Evolutionary conservation across 2,888 invertebrate genomes (phyloP), one percentile per base, ranked within the genome.

Genomic region (Agrochola lychnidis): DNA sequence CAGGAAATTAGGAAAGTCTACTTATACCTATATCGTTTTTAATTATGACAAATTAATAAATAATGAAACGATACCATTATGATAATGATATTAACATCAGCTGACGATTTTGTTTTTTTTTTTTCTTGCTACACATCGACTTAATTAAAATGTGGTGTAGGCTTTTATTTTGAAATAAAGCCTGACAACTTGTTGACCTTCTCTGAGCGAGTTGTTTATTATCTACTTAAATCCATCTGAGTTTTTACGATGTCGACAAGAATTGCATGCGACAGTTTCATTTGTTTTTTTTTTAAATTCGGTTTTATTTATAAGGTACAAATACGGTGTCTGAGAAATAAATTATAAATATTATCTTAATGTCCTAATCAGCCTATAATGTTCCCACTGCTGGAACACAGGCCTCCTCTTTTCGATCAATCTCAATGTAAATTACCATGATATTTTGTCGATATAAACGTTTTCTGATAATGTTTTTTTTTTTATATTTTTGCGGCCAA

Each of bases 141-240:
- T 51, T 7, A 53, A 53, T 83, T 62, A 57, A 61, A 36, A 70
- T 68, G n/a, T 56, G 40, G 61, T 16, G 4, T 7, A n/a, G 40
- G 14, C n/a, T 57, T 80, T 64, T 70, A 75, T 70, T 72, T 75
- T 16, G 9, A 71, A 62, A 72, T 42, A 25, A 40, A 62, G 19
- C 1, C 25, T 74, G 82, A 62, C 51, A 72, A 85, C 72, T 56
- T 16, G 85, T 85, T 81, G 51, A 57, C 85, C 82, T 82, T 84
- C 16, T 70, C 69, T 73, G n/a, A 12, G 1, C 22, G 12, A 84
- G 51, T 56, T 62, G 25, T 80, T 80, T 66, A 64, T 53, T 12
- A 48, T 56, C 56, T 51, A 68, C 40, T 69, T 73, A 56, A 74
- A 74, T 57, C 12, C 57, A 53, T 62, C 12, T 30, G 12, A 30